Evolutionary conservation across 1,140 invertebrate species (phyloP), one percentile per base, ranked within the genome.

Genomic region (Drosophila equinoxialis): DNA sequence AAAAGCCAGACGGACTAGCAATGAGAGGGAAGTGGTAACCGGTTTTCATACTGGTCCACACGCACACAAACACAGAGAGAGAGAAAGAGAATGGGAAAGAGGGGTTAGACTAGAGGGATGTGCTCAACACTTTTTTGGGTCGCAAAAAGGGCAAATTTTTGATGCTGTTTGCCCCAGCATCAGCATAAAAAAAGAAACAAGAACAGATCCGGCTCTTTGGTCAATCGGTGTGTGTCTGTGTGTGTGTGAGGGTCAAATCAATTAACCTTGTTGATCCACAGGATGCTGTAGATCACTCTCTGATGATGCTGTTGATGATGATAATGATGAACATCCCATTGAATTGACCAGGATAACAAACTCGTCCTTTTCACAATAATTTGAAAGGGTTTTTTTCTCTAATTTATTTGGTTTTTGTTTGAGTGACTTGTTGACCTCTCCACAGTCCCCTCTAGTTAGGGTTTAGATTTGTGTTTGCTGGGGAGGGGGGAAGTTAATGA

Each of bases 191-290:
- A 45, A 17, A 45, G 1, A n/a, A n/a, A 42, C 7, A 45, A 48
- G 13, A 37, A 35, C 5, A 11, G 51, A 58, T 64, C 39, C 51
- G 42, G 23, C 60, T 57, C 23, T 20, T 11, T 39, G 65, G 42
- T 61, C 65, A 60, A 26, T 13, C 3, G 3, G 23, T 37, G 35
- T 37, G 35, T 37, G 35, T 10, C 8, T 37, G 35, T 37, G 35
- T 37, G 10, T 26, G 14, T 20, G 7, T 8, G n/a, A 13, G 61
- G 59, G 41, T 68, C 65, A 72, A 1, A 37, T 1, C 77, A 71
- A 71, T 77, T 77, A 79, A 83, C 77, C 81, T 58, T 71, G 68
- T 55, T 79, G 71, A 68, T 70, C 83, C 58, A 33, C 39, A 62
- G 78, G 79, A 81, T 70, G 79, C 68, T 74, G 63, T 39, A 45